phyloP scores from a whole-genome alignment of 2,797 vertebrate genomes.

The Artibeus lituratus region DNA sequence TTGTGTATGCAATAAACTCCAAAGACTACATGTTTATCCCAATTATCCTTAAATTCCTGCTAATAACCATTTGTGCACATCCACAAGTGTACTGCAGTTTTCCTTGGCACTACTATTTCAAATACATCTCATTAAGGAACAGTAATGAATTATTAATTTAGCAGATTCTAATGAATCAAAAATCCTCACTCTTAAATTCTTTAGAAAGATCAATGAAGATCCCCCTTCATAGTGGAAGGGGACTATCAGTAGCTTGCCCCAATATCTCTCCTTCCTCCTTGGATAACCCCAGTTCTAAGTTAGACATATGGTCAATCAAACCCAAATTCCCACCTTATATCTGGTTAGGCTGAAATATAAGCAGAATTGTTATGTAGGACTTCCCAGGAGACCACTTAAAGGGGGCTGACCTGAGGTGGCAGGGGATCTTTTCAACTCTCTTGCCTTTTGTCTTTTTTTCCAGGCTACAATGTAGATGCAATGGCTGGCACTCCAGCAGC shows the following conservation, averaged over 20 bases:
- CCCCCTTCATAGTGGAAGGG: not conserved
- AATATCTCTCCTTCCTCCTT: not conserved
- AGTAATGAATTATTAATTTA: conserved; percentile 3
- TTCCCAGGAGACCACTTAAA: not conserved
- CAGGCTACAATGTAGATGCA: not conserved
- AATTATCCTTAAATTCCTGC: not conserved
- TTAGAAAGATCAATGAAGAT: not conserved
- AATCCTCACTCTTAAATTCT: not conserved
- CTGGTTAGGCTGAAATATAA: not conserved
- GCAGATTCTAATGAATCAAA: not conserved
- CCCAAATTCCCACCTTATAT: not conserved
- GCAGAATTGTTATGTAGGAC: not conserved
- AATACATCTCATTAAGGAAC: not conserved
- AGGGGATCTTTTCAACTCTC: not conserved
- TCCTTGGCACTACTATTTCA: not conserved
- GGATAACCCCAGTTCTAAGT: not conserved
- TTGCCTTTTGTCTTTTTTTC: not conserved
- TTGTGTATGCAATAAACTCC: not conserved
- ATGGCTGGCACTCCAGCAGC: not conserved
- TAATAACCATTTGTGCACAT: not conserved
- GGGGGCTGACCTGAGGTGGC: not conserved
- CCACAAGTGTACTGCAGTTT: not conserved
- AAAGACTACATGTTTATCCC: not conserved
- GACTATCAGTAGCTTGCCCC: not conserved
- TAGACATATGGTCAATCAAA: not conserved